Evolutionary conservation across 92 coral and sea anemone genomes (phyloP).

Genomic region (Phenganax subtilis): DNA sequence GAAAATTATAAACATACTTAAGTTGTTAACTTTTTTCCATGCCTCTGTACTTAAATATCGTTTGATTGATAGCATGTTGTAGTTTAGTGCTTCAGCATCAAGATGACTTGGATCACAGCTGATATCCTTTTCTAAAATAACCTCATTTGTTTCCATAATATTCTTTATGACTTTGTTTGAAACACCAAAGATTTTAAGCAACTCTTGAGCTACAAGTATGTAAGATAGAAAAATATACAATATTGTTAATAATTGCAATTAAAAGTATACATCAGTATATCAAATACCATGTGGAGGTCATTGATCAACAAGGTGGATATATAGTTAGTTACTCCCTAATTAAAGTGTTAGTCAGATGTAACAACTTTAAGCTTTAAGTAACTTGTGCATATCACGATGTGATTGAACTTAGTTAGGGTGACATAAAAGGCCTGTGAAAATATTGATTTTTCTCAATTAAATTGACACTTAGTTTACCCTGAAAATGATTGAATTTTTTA

Average conservation of each 20-base stretch:
- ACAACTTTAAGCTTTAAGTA: too few relatives aligned
- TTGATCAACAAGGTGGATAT: too few relatives aligned
- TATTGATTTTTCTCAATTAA: too few relatives aligned
- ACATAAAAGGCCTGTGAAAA: too few relatives aligned
- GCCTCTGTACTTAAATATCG: not conserved
- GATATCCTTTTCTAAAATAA: slow-evolving; percentile 4
- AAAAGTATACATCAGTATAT: slow-evolving; percentile 3
- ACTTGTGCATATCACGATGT: too few relatives aligned
- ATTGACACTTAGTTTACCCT: too few relatives aligned
- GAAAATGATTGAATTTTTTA: too few relatives aligned
- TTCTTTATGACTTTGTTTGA: slow-evolving; percentile 10
- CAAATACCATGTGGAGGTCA: too few relatives aligned
- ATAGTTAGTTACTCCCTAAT: too few relatives aligned
- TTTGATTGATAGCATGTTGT: not conserved
- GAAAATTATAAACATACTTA: not conserved
- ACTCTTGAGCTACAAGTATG: not conserved
- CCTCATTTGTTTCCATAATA: not conserved
- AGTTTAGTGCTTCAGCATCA: slow-evolving; percentile 3
- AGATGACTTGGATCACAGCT: not conserved
- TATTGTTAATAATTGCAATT: not conserved
- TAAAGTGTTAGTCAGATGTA: too few relatives aligned
- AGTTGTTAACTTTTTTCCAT: not conserved
- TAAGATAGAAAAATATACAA: not conserved
- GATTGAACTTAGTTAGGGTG: too few relatives aligned
- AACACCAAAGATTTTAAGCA: not conserved